A percentile compares a stretch with the other conserved stretches of the same genome.
Evolutionary conservation across 1,140 invertebrate species (phyloP).

Genomic region (Drosophila lowei): DNA sequence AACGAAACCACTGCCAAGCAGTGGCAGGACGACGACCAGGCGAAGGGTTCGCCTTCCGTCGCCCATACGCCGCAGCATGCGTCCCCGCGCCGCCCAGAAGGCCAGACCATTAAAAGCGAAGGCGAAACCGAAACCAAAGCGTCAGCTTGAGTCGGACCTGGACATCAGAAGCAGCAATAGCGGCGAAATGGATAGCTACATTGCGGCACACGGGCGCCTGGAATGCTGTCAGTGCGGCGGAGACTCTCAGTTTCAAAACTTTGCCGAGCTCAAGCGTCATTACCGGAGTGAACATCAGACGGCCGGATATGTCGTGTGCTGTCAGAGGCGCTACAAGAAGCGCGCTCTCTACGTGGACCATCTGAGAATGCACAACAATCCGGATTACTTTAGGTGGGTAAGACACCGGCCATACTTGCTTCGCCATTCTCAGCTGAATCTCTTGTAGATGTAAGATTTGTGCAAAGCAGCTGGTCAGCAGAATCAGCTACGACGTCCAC

Average conservation of each 20-base stretch:
- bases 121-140: constrained; percentile 30
- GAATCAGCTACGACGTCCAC: constrained; percentile 48
- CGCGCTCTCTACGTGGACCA: constrained; percentile 60
- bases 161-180: constrained; percentile 18
- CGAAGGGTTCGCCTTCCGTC: constrained; percentile 8
- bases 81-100: constrained; percentile 12
- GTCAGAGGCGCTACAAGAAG: constrained; percentile 54
- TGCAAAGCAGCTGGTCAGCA: constrained; percentile 48
- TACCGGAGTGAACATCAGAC: constrained; percentile 43
- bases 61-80: constrained; percentile 34
- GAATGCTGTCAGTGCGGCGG: constrained; percentile 36
- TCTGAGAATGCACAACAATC: constrained; percentile 57
- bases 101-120: constrained; percentile 2
- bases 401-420: neutral
- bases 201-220: constrained; percentile 32
- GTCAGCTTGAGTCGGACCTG: constrained; percentile 6
- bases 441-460: constrained; percentile 42
- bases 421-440: neutral
- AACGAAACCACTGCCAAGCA: constrained; percentile 2
- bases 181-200: constrained; percentile 40
- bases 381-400: constrained; percentile 50
- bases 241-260: constrained; percentile 22
- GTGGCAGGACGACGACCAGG: neutral
- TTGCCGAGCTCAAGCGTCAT: constrained; percentile 44
- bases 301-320: constrained; percentile 52